Percentiles rank a stretch among this genome's conserved stretches.
Evolutionary conservation across 2,113 vertebrate species (phyloP).

Genomic region (Semnornis frantzii): DNA sequence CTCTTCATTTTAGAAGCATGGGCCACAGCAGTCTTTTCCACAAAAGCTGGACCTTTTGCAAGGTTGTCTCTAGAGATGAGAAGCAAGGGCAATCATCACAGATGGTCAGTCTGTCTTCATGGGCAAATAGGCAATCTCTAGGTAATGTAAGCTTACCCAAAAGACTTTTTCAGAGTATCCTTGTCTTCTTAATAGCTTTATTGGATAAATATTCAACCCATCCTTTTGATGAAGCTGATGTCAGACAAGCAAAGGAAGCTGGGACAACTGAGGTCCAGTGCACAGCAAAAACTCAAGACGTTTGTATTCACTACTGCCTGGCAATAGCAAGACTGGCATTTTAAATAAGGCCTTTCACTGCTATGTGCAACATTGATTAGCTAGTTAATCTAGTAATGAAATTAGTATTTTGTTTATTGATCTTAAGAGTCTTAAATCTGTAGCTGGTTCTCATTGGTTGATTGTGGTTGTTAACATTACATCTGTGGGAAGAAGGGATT

Average conservation of each 20-base stretch:
- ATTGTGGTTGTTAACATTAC: neutral
- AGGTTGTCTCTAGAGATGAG: neutral
- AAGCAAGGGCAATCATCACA: neutral
- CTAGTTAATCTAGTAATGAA: neutral
- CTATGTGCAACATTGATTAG: neutral
- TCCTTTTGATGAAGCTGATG: neutral
- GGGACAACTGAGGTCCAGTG: neutral
- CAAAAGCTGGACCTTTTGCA: neutral
- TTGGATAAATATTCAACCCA: neutral
- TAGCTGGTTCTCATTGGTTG: neutral
- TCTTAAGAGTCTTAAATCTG: neutral
- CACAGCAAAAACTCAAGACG: neutral
- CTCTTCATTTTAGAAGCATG: neutral
- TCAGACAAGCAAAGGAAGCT: neutral
- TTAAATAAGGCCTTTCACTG: neutral
- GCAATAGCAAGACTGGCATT: neutral
- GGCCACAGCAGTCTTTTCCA: neutral
- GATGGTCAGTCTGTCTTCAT: neutral
- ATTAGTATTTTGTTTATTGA: neutral
- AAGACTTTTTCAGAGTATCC: neutral
- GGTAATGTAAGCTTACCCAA: neutral
- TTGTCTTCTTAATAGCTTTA: neutral
- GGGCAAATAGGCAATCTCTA: neutral
- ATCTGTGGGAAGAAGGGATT: neutral
- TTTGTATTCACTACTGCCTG: neutral